Base-by-base conservation (phyloP, 2,797 vertebrate genomes). In the Aphelocoma californica region DNA sequence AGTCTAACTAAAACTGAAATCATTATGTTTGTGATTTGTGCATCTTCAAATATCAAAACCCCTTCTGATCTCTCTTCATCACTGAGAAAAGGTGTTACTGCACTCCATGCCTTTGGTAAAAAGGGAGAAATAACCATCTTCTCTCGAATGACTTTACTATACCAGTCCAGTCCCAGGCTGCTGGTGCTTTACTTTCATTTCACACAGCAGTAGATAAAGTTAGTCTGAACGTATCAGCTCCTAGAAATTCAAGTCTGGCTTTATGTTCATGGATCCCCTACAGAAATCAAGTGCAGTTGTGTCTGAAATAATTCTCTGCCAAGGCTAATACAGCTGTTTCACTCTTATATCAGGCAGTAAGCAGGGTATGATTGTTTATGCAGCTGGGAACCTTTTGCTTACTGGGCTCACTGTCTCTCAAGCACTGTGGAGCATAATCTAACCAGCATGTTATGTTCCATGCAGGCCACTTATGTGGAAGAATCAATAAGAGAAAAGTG, bases 301-400 rank as follows among this genome's bases (percentile, higher is more conserved):
- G 89, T 60, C 95, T 95, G 83, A 93, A 94, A 90, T 93, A 78
- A 90, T 92, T 96, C 95, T 94, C 94, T 95, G 92, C 93, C 95
- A 96, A 96, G 95, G 96, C 92, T 97, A 93, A 96, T 96, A 94
- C 93, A 95, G 92, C 92, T 94, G 94, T 96, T 97, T 93, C 89
- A 26, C 90, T 92, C 95, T 86, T 93, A 10, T 50, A 79, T 67
- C 88, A 40, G 57, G 69, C 78, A 84, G 65, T 70, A 61, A 90
- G 80, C 75, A 73, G 72, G 67, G 42, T 29, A 15, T 79, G 81
- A 72, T 72, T 97, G 92, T 96, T 97, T 92, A 93, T 97, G 96
- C 94, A 97, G 93, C 96, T 96, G 95, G 93, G 91, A 96, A 69
- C 81, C 91, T 97, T 97, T 71, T 54, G 58, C 88, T 94, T 90